Evolutionary conservation across 2,113 vertebrate species (phyloP), one percentile per base, ranked within the genome.

Genomic region (Notothenia coriiceps): DNA sequence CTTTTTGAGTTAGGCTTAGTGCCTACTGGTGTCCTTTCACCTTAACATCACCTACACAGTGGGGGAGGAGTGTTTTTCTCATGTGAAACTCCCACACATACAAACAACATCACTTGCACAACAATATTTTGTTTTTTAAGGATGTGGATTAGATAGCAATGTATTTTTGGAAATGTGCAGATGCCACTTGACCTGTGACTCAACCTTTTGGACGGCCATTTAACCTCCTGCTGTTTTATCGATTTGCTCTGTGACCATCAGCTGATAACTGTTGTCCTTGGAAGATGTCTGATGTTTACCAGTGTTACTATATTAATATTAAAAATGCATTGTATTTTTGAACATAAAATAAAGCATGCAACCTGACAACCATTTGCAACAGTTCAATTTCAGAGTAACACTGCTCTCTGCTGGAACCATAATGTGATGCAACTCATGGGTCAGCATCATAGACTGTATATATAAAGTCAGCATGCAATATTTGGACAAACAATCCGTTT

Each of bases 351-450:
- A 15, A 52, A 72, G 22, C 5, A 49, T 14, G 6, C 1, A 54
- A 47, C 14, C n/a, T 10, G 1, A 2, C 8, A 12, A 12, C 9
- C n/a, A n/a, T n/a, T n/a, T n/a, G n/a, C n/a, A n/a, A n/a, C n/a
- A 2, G 2, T 72, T 2, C 4, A 63, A 55, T 1, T 35, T 11
- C 78, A 25, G 62, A 74, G 52, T n/a, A 56, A 79, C 10, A 1
- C 57, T 86, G 86, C 83, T 2, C 90, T 80, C 89, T 93, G 71
- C 77, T 91, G 92, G 83, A 61, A 25, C 79, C 1, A 46, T 1
- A 6, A 2, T 14, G 47, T 59, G 64, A 54, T 35, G 60, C 65
- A 43, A 55, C 62, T 40, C 33, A 43, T 11, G 0, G 10, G 2
- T 2, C 14, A 40, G 35, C 35, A 40, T 40, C 25, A 25, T 25